Conservation (phyloP, 2,888 invertebrate species). For the Stenchaetothrips biformis region DNA sequence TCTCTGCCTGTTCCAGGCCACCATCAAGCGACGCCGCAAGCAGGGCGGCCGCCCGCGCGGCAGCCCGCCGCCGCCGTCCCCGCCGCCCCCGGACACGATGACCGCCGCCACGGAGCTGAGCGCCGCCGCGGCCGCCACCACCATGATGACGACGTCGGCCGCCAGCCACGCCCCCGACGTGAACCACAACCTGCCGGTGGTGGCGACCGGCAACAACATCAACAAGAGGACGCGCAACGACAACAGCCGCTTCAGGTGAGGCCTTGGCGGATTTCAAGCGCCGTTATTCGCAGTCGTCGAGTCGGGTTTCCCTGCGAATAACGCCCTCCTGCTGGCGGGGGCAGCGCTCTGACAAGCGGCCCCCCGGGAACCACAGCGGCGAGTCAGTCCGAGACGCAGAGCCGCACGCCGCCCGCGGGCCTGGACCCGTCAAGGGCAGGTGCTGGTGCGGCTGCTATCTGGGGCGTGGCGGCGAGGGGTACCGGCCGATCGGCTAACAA, state of each 20-base stretch:
- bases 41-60: constrained; percentile 41
- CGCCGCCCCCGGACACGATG: constrained; percentile 40
- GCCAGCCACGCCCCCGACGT: constrained; percentile 32
- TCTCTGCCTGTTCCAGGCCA: not conserved
- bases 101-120: constrained; percentile 41
- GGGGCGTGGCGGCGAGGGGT: no score
- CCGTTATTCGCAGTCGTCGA: no score
- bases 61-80: constrained; percentile 45
- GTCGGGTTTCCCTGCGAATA: no score
- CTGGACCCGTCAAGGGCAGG: no score
- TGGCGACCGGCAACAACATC: not conserved
- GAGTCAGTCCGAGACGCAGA: no score
- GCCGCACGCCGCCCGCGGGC: no score
- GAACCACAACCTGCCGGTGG: constrained; percentile 3
- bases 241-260: not conserved
- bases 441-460: no score
- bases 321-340: no score
- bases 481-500: no score
- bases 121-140: constrained; percentile 31
- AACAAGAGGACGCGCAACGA: not conserved
- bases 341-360: no score
- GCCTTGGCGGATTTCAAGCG: not conserved
- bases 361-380: no score
- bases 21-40: constrained; percentile 36
- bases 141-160: constrained; percentile 29